Evolutionary conservation across 2,113 vertebrate genomes (phyloP).

Genomic region (Stercorarius parasiticus): DNA sequence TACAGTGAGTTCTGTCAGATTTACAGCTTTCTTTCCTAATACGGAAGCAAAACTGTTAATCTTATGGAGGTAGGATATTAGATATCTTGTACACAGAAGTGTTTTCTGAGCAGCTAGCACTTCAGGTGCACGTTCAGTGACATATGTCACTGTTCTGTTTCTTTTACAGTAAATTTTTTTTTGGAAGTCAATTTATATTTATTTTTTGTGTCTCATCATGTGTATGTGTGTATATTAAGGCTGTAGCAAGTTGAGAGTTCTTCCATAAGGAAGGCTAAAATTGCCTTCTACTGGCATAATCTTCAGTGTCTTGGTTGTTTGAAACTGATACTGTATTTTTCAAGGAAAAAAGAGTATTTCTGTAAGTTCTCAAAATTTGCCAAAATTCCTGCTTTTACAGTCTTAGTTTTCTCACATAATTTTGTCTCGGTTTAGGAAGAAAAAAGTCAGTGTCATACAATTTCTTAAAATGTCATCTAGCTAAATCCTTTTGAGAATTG

Average conservation of each 20-base stretch:
- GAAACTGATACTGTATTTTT: not conserved
- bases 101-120: not conserved
- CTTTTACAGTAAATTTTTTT: not conserved
- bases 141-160: not conserved
- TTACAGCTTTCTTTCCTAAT: not conserved
- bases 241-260: not conserved
- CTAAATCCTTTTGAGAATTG: not conserved
- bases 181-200: not conserved
- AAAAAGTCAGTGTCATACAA: not conserved
- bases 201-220: not conserved
- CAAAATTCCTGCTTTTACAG: not conserved
- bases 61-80: not conserved
- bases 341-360: not conserved
- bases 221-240: not conserved
- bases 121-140: rapidly evolving
- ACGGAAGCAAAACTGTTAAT: not conserved
- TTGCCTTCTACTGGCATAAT: not conserved
- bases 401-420: not conserved
- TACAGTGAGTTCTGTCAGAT: not conserved
- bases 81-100: not conserved
- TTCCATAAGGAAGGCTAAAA: not conserved
- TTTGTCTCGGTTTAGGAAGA: not conserved
- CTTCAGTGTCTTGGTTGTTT: not conserved
- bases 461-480: not conserved
- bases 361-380: not conserved